Base-by-base conservation (phyloP, 2,113 vertebrate species). In the Glaucidium brasilianum region DNA sequence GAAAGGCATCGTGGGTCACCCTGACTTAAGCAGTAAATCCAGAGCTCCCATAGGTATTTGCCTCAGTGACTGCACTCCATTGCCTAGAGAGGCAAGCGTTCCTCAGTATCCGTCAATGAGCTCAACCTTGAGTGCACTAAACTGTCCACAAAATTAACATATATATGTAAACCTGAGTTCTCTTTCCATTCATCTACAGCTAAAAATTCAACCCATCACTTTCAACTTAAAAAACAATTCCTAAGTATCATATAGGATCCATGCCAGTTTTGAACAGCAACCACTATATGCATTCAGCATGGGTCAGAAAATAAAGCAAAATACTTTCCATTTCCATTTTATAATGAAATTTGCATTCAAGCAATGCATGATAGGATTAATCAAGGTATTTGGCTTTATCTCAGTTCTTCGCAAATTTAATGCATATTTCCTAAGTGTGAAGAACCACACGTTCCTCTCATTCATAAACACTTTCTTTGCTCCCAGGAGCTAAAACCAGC, bases 241-340 rank as follows among this genome's bases (percentile, higher is more conserved):
- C 11, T 18, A 32, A 63, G 5, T 59, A 26, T 52, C 34, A 17
- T 50, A 27, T 1, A 55, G 16, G 18, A 81, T 67, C 37, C 30
- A 11, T 32, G 5, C 8, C 3, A 2, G 7, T 83, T 94, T 92
- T 83, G n/a, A 88, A 43, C 4, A 64, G 21, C 15, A 83, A n/a
- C 4, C 3, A 1, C 2, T n/a, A 35, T 23, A 39, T 52, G 11
- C 8, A 64, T 71, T 77, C 35, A 25, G 11, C 8, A 21, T 60
- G 58, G 58, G 30, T 55, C 14, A 67, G 62, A 84, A 92, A 60
- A 91, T 10, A 73, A n/a, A 86, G 2, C 10, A 77, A 90, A 90
- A 67, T 77, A 43, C 4, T 69, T 85, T 35, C 23, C 10, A 76
- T 76, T 96, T 90, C 32, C 43, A 64, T 85, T 88, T 93, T 43